These are phyloP conservation scores for Acanthoscelides obtectus DNA, from an alignment of 2,888 invertebrate genomes.

Conservation along the genomic window DNA sequence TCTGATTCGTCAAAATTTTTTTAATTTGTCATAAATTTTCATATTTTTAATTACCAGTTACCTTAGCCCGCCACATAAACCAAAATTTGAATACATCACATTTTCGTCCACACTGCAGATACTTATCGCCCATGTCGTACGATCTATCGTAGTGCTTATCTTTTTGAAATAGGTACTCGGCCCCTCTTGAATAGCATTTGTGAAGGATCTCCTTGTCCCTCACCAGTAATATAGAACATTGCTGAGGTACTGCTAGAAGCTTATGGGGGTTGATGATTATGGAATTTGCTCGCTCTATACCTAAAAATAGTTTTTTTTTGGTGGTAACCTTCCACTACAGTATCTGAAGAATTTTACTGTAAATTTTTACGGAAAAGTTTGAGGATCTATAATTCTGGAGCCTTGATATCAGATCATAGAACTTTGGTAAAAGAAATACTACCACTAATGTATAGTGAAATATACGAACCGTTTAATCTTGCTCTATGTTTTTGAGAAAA, in stretches of 20 bases:
- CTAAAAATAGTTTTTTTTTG: background rate
- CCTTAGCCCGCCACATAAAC: conserved; percentile 68
- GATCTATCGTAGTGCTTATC: conserved; percentile 53
- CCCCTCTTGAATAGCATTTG: conserved; percentile 49
- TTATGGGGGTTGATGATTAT: conserved; percentile 61
- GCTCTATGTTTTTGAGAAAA: conserved; percentile 51
- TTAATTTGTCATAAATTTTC: background rate
- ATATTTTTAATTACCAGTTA: conserved; percentile 20
- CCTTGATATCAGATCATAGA: no score
- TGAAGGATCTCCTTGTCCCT: conserved; percentile 44
- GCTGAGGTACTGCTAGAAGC: conserved; percentile 56
- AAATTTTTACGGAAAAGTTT: no score
- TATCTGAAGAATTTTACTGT: no score
- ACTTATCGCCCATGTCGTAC: conserved; percentile 55
- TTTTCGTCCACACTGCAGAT: conserved; percentile 65
- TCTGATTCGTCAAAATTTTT: no score
- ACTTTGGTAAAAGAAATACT: no score
- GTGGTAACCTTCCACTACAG: no score
- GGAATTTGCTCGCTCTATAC: conserved; percentile 54
- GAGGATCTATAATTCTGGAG: no score
- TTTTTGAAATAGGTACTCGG: conserved; percentile 54
- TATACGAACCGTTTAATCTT: conserved; percentile 46
- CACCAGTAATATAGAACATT: conserved; percentile 52
- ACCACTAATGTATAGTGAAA: no score
- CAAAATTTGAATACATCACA: conserved; percentile 68